Evolutionary conservation across 2,888 invertebrate genomes (phyloP).

Genomic region (Ceraclea dissimilis): DNA sequence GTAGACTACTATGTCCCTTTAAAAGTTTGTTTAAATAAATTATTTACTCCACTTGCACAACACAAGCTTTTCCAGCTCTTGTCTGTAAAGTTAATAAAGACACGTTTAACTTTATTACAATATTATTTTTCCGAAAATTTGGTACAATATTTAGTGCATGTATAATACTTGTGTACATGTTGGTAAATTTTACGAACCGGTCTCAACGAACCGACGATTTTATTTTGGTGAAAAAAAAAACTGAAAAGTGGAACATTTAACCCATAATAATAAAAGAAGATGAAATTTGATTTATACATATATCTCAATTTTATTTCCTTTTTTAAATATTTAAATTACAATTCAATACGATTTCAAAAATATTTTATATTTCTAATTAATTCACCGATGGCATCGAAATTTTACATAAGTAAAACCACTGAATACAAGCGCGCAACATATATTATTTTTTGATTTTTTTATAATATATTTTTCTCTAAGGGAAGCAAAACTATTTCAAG

Average conservation of each 20-base stretch:
- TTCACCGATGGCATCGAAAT: conserved; percentile 1
- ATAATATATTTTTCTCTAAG: background rate
- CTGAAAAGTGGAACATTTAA: too few relatives aligned
- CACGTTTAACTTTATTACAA: background rate
- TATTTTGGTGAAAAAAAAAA: too few relatives aligned
- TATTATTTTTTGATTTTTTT: too few relatives aligned
- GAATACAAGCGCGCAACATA: background rate
- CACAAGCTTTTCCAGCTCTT: too few relatives aligned
- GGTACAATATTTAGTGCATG: background rate
- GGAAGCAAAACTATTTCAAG: background rate
- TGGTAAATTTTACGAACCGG: too few relatives aligned
- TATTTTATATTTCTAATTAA: background rate
- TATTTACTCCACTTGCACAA: too few relatives aligned
- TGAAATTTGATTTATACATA: background rate
- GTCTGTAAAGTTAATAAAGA: too few relatives aligned
- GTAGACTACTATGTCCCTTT: too few relatives aligned
- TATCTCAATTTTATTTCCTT: background rate
- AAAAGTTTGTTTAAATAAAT: too few relatives aligned
- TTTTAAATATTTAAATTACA: background rate
- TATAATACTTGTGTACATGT: background rate
- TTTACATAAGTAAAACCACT: background rate
- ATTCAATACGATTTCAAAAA: too few relatives aligned
- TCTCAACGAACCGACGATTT: too few relatives aligned
- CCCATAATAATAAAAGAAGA: background rate
- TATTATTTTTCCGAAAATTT: background rate